Conservation (phyloP, 2,888 invertebrate species). For the Ashinkailepas kermadecensis region DNA sequence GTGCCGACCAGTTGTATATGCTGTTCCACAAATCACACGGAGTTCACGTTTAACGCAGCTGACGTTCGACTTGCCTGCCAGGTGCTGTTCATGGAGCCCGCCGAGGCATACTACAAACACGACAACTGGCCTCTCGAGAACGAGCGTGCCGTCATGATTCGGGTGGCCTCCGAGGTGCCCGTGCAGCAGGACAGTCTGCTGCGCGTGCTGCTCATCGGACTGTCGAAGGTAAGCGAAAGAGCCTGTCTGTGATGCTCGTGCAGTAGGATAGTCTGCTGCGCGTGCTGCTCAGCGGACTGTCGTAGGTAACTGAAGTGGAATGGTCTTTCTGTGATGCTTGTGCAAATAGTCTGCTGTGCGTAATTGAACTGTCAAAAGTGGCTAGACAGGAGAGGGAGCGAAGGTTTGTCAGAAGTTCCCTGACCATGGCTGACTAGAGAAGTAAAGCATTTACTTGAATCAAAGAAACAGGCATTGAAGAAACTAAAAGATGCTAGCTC, state of each 20-base stretch:
- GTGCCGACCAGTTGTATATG: no score
- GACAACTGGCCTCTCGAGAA: constrained; percentile 81
- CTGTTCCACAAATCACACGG: no score
- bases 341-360: constrained; percentile 47
- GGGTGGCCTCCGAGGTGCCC: constrained; percentile 80
- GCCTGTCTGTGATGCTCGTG: constrained; percentile 43
- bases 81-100: constrained; percentile 34
- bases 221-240: constrained; percentile 47
- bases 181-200: constrained; percentile 73
- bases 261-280: constrained; percentile 57
- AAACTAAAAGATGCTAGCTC: no score
- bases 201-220: constrained; percentile 71
- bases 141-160: constrained; percentile 67
- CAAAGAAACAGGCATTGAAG: no score
- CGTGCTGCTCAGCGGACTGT: constrained; percentile 64
- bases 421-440: no score
- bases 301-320: constrained; percentile 43
- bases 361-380: no score
- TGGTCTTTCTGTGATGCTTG: constrained; percentile 43
- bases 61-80: constrained; percentile 16
- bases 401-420: no score
- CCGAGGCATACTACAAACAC: constrained; percentile 43
- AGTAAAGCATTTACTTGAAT: no score
- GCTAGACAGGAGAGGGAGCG: no score
- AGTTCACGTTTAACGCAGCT: no score